Evolutionary conservation across 37 sponge, comb jelly and placozoan genomes (phyloP), one percentile per base, ranked within the genome.

Genomic region (Lycopodina hypogea): DNA sequence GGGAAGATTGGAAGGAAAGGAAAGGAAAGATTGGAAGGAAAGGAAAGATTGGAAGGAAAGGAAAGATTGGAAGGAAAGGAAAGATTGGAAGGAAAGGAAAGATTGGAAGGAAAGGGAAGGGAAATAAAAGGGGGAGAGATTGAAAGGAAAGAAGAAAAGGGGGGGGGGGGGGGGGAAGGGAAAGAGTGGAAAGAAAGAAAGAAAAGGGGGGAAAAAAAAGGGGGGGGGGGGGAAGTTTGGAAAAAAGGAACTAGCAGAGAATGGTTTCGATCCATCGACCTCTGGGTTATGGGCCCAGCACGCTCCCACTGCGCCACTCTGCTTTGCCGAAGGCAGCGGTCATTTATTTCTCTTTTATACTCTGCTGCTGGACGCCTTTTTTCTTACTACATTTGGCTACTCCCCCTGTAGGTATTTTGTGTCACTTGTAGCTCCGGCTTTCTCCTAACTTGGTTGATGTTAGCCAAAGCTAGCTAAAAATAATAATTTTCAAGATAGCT

Each of bases 201-300:
- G 7, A 60, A 76, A 57, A 12, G 9, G n/a, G 22, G 63, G 35
- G 37, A 41, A 4, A 52, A 68, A 79, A 48, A 35, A 79, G 52
- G 28, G 56, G 30, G 33, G 23, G 11, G 39, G 22, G 36, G 14
- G 19, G 35, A 60, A 63, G 17, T 7, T 3, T 15, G 11, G 73
- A 1, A 51, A 24, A 52, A 28, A 53, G 51, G 58, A 58, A 21
- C 28, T 91, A 91, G 91, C 91, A 91, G 91, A 91, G 91, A 83
- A 82, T 91, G 92, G 92, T 92, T 92, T 92, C 92, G 92, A 92
- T 92, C 92, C 92, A 92, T 83, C 92, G 92, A 92, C 92, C 92
- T 92, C 87, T 92, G 92, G 92, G 92, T 92, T 92, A 92, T 92
- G 92, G 87, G 92, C 92, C 92, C 92, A 92, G 87, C 92, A 92